Evolutionary conservation across 2,888 invertebrate species (phyloP).

Genomic region (Chelonus formosanus): DNA sequence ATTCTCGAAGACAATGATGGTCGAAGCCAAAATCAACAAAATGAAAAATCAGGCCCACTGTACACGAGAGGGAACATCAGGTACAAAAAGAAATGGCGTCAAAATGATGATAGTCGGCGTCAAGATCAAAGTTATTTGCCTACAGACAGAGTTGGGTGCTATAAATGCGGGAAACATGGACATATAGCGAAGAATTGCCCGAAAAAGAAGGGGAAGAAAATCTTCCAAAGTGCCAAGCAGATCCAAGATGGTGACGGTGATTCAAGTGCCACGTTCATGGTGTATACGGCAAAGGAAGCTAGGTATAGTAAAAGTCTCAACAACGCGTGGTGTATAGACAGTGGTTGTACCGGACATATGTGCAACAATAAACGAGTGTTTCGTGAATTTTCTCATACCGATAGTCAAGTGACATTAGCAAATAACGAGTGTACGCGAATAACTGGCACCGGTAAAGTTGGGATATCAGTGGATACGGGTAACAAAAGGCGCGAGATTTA

Average conservation of each 20-base stretch:
- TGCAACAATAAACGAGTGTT: constrained; percentile 7
- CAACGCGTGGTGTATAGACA: constrained; percentile 12
- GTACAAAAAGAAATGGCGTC: too few species aligned
- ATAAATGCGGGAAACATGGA: too few species aligned
- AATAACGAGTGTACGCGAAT: constrained; percentile 1
- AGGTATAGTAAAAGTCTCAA: not conserved
- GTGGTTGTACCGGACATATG: constrained; percentile 14
- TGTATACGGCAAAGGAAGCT: not conserved
- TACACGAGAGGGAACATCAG: too few species aligned
- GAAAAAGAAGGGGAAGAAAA: too few species aligned
- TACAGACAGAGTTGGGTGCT: too few species aligned
- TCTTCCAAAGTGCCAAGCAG: too few species aligned
- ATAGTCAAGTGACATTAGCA: constrained; percentile 2
- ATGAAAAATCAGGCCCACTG: too few species aligned
- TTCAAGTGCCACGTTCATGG: not conserved
- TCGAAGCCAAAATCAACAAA: too few species aligned
- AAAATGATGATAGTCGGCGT: too few species aligned
- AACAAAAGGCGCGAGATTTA: constrained; percentile 15
- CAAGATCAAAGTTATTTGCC: too few species aligned
- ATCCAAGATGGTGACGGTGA: not conserved
- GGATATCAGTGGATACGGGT: constrained; percentile 8
- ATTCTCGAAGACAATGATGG: too few species aligned
- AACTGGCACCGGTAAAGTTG: constrained; percentile 2
- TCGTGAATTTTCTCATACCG: not conserved
- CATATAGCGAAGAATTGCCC: too few species aligned